phyloP scores from a whole-genome alignment of 2,797 vertebrate genomes.

The Enteromius treurensis region DNA sequence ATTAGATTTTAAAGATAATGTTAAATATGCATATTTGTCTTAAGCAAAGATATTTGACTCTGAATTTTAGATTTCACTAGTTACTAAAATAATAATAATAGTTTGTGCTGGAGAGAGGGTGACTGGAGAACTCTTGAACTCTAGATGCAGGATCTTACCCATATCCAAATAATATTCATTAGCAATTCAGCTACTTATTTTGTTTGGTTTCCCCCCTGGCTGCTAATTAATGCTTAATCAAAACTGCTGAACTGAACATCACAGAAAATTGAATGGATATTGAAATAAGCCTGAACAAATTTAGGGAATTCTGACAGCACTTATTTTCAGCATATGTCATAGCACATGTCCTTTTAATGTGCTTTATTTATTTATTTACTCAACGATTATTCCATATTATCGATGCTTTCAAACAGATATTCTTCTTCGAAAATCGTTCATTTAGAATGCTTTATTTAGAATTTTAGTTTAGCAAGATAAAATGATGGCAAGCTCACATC shows the following conservation, averaged over 20 bases:
- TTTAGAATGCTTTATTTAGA: neutral
- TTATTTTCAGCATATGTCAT: conserved; percentile 61
- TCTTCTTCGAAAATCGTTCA: neutral
- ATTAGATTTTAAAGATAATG: neutral
- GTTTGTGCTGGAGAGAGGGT: neutral
- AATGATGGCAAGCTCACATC: neutral
- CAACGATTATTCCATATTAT: neutral
- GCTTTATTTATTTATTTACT: neutral
- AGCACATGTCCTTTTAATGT: conserved; percentile 72
- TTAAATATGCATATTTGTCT: conserved; percentile 5
- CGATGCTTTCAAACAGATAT: neutral
- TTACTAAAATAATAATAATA: neutral
- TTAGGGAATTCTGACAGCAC: conserved; percentile 28
- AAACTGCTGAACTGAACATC: conserved; percentile 99
- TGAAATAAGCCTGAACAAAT: conserved; percentile 97
- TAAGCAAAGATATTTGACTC: neutral
- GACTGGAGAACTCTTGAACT: conserved; percentile 69
- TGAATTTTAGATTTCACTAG: neutral
- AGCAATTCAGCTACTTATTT: conserved; percentile 99
- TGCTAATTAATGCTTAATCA: conserved; percentile 99
- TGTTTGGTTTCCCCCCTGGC: conserved; percentile 99
- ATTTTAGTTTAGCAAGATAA: neutral
- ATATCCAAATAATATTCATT: conserved; percentile 95
- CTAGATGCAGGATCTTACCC: conserved; percentile 86
- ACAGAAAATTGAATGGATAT: conserved; percentile 99